Evolutionary conservation across 2,888 invertebrate species (phyloP).

Genomic region (Bimastos eiseni): DNA sequence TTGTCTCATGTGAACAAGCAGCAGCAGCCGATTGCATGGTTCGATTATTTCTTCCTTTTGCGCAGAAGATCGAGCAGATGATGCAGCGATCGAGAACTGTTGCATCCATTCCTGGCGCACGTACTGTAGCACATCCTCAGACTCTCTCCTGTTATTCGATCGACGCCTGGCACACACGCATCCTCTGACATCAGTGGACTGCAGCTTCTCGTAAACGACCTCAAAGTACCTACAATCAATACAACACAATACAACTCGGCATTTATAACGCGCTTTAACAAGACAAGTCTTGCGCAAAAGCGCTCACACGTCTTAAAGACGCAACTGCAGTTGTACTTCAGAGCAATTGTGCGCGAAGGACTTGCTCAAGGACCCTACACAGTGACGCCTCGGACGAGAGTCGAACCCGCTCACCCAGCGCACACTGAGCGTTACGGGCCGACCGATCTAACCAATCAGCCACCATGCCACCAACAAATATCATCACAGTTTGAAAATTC

Average conservation of each 20-base stretch:
- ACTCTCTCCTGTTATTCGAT: background rate
- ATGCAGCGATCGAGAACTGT: background rate
- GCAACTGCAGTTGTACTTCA: no score
- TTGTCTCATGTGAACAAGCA: background rate
- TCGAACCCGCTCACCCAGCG: no score
- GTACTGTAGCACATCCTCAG: background rate
- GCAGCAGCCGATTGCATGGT: background rate
- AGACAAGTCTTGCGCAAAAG: no score
- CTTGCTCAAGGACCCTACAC: no score
- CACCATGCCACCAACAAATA: no score
- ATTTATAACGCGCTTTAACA: no score
- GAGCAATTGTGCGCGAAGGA: no score
- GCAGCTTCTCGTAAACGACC: constrained; percentile 10
- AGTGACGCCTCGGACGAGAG: no score
- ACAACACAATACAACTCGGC: background rate
- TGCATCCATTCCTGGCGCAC: background rate
- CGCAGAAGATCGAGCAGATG: constrained; percentile 24
- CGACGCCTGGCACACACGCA: background rate
- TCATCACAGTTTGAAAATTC: no score
- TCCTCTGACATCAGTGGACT: background rate
- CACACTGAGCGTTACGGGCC: no score
- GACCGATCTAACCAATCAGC: no score
- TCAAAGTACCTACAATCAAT: background rate
- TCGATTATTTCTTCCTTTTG: background rate
- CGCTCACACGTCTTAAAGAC: no score